A percentile compares a stretch with the other conserved stretches of the same genome.
Evolutionary conservation across 2,888 invertebrate genomes (phyloP).

Genomic region (Andrena chrysosceles): DNA sequence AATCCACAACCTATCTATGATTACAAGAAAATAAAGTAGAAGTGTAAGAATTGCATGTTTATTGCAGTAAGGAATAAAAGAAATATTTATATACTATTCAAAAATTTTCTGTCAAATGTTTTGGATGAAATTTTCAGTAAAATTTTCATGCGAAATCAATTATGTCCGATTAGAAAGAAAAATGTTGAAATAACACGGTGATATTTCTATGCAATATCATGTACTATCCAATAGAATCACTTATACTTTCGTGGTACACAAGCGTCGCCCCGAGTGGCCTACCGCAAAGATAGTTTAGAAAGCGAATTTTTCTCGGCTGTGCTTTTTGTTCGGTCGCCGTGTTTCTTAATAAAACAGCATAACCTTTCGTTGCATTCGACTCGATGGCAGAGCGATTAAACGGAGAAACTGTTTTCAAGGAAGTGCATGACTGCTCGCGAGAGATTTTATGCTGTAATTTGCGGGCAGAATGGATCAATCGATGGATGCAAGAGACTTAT

Average conservation of each 20-base stretch:
- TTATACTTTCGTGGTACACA: conserved; percentile 1
- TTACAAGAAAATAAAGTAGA: too few relatives aligned
- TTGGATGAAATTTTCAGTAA: too few relatives aligned
- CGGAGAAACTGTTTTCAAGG: conserved; percentile 56
- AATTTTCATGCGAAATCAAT: too few relatives aligned
- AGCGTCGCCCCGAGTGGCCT: conserved; percentile 20
- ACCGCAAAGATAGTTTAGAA: conserved; percentile 45
- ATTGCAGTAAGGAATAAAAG: too few relatives aligned
- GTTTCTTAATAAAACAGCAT: conserved; percentile 40
- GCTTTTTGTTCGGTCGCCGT: conserved; percentile 35
- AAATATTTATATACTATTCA: too few relatives aligned
- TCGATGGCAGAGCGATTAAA: conserved; percentile 50
- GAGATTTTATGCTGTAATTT: conserved; percentile 53
- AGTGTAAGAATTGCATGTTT: too few relatives aligned
- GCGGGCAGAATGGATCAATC: conserved; percentile 30
- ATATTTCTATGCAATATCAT: neutral
- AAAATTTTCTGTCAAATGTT: too few relatives aligned
- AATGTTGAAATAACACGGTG: neutral
- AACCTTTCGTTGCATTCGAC: conserved; percentile 44
- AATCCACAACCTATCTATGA: too few relatives aligned
- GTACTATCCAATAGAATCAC: neutral
- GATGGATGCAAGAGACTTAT: conserved; percentile 29
- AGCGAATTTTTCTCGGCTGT: conserved; percentile 40
- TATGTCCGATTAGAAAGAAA: neutral
- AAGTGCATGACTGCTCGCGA: conserved; percentile 52